Percentiles rank a stretch among this genome's conserved stretches.
phyloP scores from a whole-genome alignment of 2,113 vertebrate genomes.

The Rhipidura dahli region DNA sequence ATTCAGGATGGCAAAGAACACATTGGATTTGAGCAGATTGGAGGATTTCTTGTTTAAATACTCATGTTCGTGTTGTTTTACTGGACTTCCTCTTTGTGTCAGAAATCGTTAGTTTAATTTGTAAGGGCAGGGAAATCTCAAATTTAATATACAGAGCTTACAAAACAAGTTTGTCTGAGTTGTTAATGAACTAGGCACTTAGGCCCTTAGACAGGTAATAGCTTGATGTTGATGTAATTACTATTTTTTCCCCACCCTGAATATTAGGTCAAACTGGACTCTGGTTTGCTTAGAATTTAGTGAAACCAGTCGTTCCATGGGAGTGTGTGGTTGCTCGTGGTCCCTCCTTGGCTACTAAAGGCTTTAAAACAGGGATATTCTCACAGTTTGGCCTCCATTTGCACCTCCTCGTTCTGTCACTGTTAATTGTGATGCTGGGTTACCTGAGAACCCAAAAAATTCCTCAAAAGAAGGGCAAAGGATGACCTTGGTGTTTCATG shows the following conservation, averaged over 20 bases:
- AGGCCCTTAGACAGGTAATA: slow-evolving; percentile 51
- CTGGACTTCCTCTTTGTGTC: slow-evolving; percentile 1
- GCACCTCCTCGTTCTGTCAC: neutral
- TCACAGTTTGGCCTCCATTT: neutral
- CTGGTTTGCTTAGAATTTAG: neutral
- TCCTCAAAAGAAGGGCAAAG: neutral
- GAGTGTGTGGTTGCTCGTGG: neutral
- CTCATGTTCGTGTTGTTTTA: neutral
- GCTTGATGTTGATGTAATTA: slow-evolving; percentile 52
- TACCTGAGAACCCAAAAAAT: neutral
- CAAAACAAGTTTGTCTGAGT: slow-evolving; percentile 58
- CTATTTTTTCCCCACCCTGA: neutral
- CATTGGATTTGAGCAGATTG: neutral
- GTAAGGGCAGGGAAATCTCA: slow-evolving; percentile 38
- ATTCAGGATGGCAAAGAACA: neutral
- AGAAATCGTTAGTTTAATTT: slow-evolving; percentile 37
- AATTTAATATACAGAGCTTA: slow-evolving; percentile 45
- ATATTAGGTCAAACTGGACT: slow-evolving; percentile 38
- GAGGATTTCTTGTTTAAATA: neutral
- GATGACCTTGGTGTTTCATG: neutral
- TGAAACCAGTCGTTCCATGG: neutral
- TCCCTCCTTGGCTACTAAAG: neutral
- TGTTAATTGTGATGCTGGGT: neutral
- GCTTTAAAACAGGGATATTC: neutral
- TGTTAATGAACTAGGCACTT: slow-evolving; percentile 49